Evolutionary conservation across 2,113 vertebrate genomes (phyloP), one percentile per base, ranked within the genome.

Genomic region (Pantherophis guttatus): DNA sequence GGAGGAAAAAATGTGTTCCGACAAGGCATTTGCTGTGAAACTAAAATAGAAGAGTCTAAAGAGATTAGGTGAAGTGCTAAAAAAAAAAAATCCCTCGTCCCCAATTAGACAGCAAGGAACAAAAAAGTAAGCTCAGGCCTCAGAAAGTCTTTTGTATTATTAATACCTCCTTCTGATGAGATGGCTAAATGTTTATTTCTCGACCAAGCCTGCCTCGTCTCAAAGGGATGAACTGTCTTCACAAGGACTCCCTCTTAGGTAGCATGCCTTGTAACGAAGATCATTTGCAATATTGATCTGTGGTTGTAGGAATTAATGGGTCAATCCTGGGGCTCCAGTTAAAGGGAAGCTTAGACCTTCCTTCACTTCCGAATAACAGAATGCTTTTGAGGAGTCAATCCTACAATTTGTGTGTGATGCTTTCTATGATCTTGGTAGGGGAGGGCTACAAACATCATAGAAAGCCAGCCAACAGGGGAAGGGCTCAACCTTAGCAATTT

Each of bases 141-240:
- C 94, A 11, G 92, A 0, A 96, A 57, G 86, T 19, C 92, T 44
- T 87, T 96, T 95, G 95, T 97, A 94, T 95, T 97, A 95, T 94
- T 96, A 95, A 97, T 95, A 94, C 90, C 44, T 92, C 58, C 93
- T 93, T 52, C 93, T 93, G 12, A 19, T 93, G 96, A 96, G 85
- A 94, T 5, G 21, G 96, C 94, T 96, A 96, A 96, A 96, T 94
- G 94, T 94, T 94, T 90, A 95, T 89, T 53, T 52, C 1, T 58
- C 94, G 90, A 62, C 95, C 54, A 93, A 95, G 92, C 94, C 57
- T 86, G 81, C 94, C 93, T 90, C 93, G 91, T 94, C 93, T 70
- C 0, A 6, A 92, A 59, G 89, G 95, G 96, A 95, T 91, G 96
- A 96, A 91, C 85, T 87, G 57, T 87, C 86, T 81, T 81, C 75